Evolutionary conservation across 2,113 vertebrate genomes (phyloP).

Genomic region (Gorsachius goisagi): DNA sequence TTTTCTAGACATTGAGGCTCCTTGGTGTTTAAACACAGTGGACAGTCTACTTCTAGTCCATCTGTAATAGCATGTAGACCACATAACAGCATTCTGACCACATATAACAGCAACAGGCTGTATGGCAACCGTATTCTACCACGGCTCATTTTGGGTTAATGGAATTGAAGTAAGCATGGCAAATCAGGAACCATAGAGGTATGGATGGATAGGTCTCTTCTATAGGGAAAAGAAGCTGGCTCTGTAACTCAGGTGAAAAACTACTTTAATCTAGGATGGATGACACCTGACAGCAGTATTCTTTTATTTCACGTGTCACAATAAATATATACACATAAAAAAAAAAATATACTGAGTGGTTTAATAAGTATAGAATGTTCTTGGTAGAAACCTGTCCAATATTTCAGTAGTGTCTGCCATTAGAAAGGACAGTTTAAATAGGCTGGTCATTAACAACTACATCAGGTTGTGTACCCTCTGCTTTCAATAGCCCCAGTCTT

Average conservation of each 20-base stretch:
- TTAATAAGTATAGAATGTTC: background rate
- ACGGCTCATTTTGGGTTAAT: background rate
- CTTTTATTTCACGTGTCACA: fast-evolving
- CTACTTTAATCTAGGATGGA: background rate
- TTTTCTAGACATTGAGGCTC: background rate
- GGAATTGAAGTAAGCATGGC: background rate
- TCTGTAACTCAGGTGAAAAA: background rate
- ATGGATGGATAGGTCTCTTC: background rate
- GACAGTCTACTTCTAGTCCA: background rate
- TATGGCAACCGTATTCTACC: background rate
- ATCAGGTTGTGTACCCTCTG: background rate
- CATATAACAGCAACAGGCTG: background rate
- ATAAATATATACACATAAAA: background rate
- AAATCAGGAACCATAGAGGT: background rate
- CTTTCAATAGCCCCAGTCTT: background rate
- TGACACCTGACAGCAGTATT: background rate
- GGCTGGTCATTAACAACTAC: background rate
- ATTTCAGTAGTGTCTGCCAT: background rate
- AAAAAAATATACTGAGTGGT: background rate
- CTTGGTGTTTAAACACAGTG: background rate
- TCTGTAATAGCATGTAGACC: background rate
- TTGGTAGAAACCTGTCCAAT: background rate
- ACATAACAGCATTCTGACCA: background rate
- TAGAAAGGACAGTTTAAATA: background rate
- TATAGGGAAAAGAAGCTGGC: background rate